phyloP scores from a whole-genome alignment of 2,113 vertebrate species.

The Halichoerus grypus region DNA sequence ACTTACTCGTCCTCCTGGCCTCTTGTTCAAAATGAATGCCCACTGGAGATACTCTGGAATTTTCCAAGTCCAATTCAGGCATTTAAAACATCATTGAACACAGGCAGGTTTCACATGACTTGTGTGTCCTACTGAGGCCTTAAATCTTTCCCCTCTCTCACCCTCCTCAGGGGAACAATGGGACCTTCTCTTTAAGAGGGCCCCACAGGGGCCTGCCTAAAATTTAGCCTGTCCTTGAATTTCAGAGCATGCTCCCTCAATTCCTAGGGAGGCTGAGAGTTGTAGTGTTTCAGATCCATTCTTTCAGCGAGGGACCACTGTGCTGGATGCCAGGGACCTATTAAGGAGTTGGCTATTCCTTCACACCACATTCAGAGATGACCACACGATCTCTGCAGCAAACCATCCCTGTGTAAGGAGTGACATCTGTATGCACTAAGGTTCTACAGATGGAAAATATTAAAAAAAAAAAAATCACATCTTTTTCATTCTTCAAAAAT shows the following conservation, averaged over 20 bases:
- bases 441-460: not conserved
- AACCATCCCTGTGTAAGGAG: accelerated
- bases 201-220: not conserved
- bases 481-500: not conserved
- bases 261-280: too few species aligned
- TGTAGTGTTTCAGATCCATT: too few species aligned
- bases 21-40: constrained; percentile 57
- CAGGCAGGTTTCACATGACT: not conserved
- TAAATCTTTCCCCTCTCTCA: not conserved
- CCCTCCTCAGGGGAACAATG: not conserved
- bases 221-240: not conserved
- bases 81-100: not conserved
- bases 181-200: not conserved
- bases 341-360: not conserved
- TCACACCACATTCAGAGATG: not conserved
- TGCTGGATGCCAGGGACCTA: not conserved
- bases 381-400: not conserved
- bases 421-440: not conserved
- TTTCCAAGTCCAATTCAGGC: not conserved
- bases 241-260: not conserved
- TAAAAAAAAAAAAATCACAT: not conserved
- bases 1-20: constrained; percentile 58
- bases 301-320: not conserved
- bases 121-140: not conserved
- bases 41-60: not conserved